Evolutionary conservation across 2,888 invertebrate genomes (phyloP), one percentile per base, ranked within the genome.

Genomic region (Apocheima hispidaria): DNA sequence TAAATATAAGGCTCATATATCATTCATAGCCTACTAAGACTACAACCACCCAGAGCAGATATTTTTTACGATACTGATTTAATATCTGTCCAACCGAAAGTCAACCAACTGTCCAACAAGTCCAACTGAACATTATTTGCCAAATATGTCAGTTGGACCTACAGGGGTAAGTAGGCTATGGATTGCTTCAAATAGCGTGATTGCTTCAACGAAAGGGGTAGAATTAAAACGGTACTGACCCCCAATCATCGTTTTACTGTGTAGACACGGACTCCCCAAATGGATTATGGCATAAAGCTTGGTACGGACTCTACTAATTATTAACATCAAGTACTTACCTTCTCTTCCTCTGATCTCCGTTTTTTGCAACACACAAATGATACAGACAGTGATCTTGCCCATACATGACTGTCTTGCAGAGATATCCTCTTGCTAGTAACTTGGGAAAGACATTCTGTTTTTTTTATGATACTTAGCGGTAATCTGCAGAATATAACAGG

Each of bases 281-380:
- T 28, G 5, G 28, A 1, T 28, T 28, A 30, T n/a, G 12, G 7
- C 9, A 36, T 36, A 16, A 36, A 36, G 16, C 1, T 14, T 35
- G 14, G 14, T 14, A 35, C 4, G 5, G 14, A 14, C n/a, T 5
- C 6, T 14, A 35, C 2, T 35, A 10, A 4, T 14, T 35, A 35
- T 16, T 36, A 12, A 36, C n/a, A 14, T 20, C n/a, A 20, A 7
- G 23, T 49, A 50, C 35, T 14, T 43, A 95, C 95, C 90, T 92
- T 93, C 84, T 95, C 95, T 71, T 95, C 95, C 0, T 87, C 89
- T 28, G 94, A 92, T 90, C 93, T 95, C 68, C 95, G 87, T 71
- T 95, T 94, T 76, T 95, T 96, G 36, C 79, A 90, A 61, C 80
- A 82, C 3, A 83, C 64, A 67, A 83, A 69, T 74, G 93, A 78